phyloP scores from a whole-genome alignment of 2,888 invertebrate species.

The Exephanes ischioxanthus region DNA sequence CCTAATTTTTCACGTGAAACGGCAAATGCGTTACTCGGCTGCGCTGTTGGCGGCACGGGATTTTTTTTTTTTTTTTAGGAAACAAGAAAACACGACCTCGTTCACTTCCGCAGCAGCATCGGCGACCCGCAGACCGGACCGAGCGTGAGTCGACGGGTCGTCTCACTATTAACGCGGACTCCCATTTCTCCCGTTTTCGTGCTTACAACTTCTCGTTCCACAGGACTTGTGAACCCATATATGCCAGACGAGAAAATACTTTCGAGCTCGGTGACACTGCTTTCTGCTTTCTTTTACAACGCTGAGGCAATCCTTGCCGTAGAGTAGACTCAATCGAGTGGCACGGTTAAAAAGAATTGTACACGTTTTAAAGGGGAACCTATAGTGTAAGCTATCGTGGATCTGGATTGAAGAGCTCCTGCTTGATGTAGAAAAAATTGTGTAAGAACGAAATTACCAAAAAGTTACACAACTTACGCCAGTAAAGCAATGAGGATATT shows the following conservation, averaged over 20 bases:
- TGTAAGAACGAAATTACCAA: neutral
- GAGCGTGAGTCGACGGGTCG: constrained; percentile 43
- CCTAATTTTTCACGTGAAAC: neutral
- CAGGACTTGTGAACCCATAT: neutral
- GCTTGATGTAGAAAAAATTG: neutral
- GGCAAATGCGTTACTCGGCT: neutral
- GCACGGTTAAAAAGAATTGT: neutral
- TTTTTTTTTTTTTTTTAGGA: neutral
- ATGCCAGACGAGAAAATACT: constrained; percentile 33
- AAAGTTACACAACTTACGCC: neutral
- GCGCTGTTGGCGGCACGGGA: neutral
- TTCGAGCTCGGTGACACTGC: constrained; percentile 29
- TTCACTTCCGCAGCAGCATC: neutral
- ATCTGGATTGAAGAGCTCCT: neutral
- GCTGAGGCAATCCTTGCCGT: neutral
- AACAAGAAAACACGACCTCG: neutral
- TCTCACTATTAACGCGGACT: constrained; percentile 56
- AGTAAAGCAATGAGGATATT: neutral
- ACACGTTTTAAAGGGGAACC: neutral
- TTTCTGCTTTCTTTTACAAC: constrained; percentile 43
- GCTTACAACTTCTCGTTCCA: constrained; percentile 13
- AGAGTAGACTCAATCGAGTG: neutral
- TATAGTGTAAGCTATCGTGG: neutral
- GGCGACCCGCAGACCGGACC: constrained; percentile 45
- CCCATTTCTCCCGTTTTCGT: constrained; percentile 54